A percentile compares a stretch with the other conserved stretches of the same genome.
These are phyloP conservation scores for Girardinichthys multiradiatus DNA, from an alignment of 2,113 vertebrate species.

Conservation along the genomic window DNA sequence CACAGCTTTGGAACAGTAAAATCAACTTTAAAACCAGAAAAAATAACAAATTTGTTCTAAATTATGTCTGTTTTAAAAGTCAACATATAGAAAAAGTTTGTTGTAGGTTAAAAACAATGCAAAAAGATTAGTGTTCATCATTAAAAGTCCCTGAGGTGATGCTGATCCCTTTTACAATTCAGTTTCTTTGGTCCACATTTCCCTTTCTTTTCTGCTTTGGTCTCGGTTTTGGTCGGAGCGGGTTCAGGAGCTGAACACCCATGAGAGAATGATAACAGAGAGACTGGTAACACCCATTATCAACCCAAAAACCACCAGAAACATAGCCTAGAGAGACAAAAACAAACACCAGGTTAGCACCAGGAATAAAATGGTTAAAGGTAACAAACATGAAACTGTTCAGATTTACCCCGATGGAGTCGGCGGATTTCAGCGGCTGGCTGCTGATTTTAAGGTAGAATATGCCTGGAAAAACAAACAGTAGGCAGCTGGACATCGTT, in stretches of 20 bases:
- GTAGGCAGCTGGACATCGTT: conserved; percentile 68
- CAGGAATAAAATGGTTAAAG: neutral
- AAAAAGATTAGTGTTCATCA: neutral
- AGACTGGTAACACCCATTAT: conserved; percentile 88
- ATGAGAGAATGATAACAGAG: conserved; percentile 83
- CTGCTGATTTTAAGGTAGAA: conserved; percentile 91
- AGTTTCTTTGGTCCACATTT: conserved; percentile 37
- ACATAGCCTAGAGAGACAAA: conserved; percentile 81
- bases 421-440: conserved; percentile 82
- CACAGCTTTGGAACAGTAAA: neutral
- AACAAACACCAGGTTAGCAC: neutral
- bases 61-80: neutral
- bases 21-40: neutral
- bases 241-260: conserved; percentile 77
- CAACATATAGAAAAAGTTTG: neutral
- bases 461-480: conserved; percentile 86
- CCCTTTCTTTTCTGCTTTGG: conserved; percentile 20
- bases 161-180: conserved; percentile 13
- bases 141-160: conserved; percentile 21
- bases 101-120: neutral
- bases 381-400: neutral
- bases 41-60: neutral
- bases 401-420: conserved; percentile 86
- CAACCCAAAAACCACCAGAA: conserved; percentile 86
- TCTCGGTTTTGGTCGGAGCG: neutral